phyloP scores from a whole-genome alignment of 2,888 invertebrate species.

The Euspilapteryx auroguttella region DNA sequence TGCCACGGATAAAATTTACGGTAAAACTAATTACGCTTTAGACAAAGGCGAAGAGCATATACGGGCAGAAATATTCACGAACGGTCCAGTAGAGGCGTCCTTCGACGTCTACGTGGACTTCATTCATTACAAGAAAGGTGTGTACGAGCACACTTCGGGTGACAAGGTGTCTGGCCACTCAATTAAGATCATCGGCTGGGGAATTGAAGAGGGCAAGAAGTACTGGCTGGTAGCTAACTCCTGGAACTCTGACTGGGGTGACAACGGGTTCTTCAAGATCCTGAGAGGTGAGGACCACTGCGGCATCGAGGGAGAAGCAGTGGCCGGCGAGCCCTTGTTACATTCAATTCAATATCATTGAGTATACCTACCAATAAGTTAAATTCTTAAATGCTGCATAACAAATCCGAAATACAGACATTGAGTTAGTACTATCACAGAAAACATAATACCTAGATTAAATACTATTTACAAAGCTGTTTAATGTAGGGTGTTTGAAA shows the following conservation, averaged over 20 bases:
- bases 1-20: conserved; percentile 74
- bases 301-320: conserved; percentile 71
- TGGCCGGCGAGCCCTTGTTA: conserved; percentile 66
- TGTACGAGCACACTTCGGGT: conserved; percentile 69
- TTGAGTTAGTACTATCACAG: no score
- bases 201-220: conserved; percentile 71
- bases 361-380: no score
- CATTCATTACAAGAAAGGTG: conserved; percentile 79
- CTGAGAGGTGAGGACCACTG: conserved; percentile 78
- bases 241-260: conserved; percentile 94
- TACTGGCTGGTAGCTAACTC: conserved; percentile 94
- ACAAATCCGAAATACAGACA: no score
- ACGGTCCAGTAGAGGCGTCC: conserved; percentile 89
- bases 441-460: no score
- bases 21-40: conserved; percentile 67
- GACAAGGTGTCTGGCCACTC: conserved; percentile 82
- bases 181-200: conserved; percentile 89
- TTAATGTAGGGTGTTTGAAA: no score
- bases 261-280: conserved; percentile 86
- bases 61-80: conserved; percentile 77
- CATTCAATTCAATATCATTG: no score
- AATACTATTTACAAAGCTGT: no score
- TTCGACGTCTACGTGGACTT: conserved; percentile 88
- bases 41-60: conserved; percentile 67
- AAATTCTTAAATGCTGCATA: no score